Base-by-base conservation (phyloP, 37 sponge, comb jelly and placozoan genomes). In the Spongilla lacustris region DNA sequence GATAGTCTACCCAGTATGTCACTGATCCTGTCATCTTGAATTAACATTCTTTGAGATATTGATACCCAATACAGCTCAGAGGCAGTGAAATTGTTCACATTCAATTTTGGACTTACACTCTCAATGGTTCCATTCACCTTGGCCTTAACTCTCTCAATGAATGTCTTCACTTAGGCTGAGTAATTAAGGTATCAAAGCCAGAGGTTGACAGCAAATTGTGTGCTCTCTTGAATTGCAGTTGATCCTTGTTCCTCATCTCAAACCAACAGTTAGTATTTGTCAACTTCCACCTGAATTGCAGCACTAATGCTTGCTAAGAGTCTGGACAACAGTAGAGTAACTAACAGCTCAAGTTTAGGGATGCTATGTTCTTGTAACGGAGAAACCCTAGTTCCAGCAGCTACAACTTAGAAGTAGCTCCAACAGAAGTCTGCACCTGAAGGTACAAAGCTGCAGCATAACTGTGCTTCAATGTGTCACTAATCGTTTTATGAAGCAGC, bases 311-410 rank as follows among this genome's bases (percentile, higher is more conserved):
- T 80, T 17, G 67, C 14, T 23, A 80, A 25, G 21, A 80, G 67
- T 11, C 78, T 27, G 23, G 77, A 19, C 9, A 84, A 69, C 48
- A 84, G 31, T n/a, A 76, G 5, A 28, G 80, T 80, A 37, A 73
- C 36, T 21, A 86, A 30, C 14, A 86, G 66, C 26, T 86, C 86
- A 71, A 86, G 73, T 36, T 80, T 50, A 4, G 86, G 86, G 19
- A 78, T 80, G 11, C 34, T 80, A 11, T 67, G 81, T n/a, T 22
- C 28, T 10, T 58, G 17, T n/a, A n/a, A n/a, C n/a, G n/a, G n/a
- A n/a, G n/a, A n/a, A n/a, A 14, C 17, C 9, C 23, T n/a, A n/a
- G n/a, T n/a, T n/a, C n/a, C n/a, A n/a, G n/a, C n/a, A n/a, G n/a
- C n/a, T n/a, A n/a, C n/a, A n/a, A n/a, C n/a, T n/a, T n/a, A n/a